Base-by-base conservation (phyloP, 2,797 vertebrate genomes). In the Paratrypauchen microcephalus region DNA sequence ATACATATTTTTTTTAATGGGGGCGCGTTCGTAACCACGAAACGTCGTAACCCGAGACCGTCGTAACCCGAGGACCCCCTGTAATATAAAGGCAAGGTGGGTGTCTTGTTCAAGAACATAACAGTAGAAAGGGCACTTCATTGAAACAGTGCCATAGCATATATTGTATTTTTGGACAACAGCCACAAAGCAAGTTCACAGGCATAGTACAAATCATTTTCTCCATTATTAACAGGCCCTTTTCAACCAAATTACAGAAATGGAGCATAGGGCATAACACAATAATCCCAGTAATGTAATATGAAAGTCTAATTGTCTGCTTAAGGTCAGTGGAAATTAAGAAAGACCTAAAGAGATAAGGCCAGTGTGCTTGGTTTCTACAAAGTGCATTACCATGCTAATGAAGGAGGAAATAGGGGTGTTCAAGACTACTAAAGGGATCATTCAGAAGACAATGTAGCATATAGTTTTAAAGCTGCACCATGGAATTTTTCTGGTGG, bases 241-340 rank as follows among this genome's bases (percentile, higher is more conserved):
- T 65, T 65, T 50, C 23, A n/a, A 48, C 18, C 45, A 65, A n/a
- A 28, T 30, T 30, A n/a, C 8, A 13, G 47, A 65, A 30, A 30
- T 28, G 26, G 52, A 56, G 26, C 39, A 60, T 4, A 64, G 13
- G 39, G 47, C 16, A 39, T 30, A 39, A 75, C 45, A 57, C 50
- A 71, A 54, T 55, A 57, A 67, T 7, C 47, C 74, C 56, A 19
- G 23, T 73, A 59, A 75, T 71, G 47, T 71, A 69, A 71, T 48
- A 65, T 32, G 24, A 36, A 60, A 65, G 50, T 68, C 6, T 64
- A 63, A 58, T 65, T 68, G 45, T 39, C 26, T 58, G 62, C 57
- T 72, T 73, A 56, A 55, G 1, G 1, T 69, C 60, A 28, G 39
- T 57, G 56, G 6, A 62, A 71, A 72, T 72, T 65, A 75, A 62